phyloP scores from a whole-genome alignment of 2,113 vertebrate genomes.

The Cryptomyrus ogoouensis region DNA sequence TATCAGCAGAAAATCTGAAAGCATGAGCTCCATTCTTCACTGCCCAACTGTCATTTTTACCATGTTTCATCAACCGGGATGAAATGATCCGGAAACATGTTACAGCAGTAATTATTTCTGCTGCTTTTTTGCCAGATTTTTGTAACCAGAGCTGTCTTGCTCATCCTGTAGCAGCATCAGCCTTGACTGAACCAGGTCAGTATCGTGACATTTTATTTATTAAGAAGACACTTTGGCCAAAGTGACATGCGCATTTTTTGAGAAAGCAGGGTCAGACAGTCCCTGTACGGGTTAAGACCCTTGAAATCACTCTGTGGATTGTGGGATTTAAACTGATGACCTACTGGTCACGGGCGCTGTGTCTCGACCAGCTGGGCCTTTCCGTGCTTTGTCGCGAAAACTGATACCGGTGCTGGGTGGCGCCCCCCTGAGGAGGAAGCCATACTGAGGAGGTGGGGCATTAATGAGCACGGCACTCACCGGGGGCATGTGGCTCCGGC shows the following conservation, averaged over 20 bases:
- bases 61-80: background rate
- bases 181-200: background rate
- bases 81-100: background rate
- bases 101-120: background rate
- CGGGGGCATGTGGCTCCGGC: background rate
- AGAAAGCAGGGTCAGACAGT: background rate
- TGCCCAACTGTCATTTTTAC: background rate
- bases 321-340: background rate
- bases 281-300: background rate
- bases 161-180: background rate
- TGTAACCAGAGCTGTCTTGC: background rate
- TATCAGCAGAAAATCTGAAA: background rate
- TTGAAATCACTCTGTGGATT: background rate
- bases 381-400: background rate
- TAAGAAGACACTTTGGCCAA: background rate
- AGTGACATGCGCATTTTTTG: background rate
- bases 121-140: background rate
- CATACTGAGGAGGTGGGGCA: background rate
- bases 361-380: background rate
- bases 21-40: background rate
- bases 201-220: background rate
- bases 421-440: background rate
- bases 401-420: background rate
- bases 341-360: background rate
- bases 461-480: background rate